These are phyloP conservation scores for Leptinotarsa defecta DNA, from an alignment of 1,140 invertebrate species.

Conservation along the genomic window DNA sequence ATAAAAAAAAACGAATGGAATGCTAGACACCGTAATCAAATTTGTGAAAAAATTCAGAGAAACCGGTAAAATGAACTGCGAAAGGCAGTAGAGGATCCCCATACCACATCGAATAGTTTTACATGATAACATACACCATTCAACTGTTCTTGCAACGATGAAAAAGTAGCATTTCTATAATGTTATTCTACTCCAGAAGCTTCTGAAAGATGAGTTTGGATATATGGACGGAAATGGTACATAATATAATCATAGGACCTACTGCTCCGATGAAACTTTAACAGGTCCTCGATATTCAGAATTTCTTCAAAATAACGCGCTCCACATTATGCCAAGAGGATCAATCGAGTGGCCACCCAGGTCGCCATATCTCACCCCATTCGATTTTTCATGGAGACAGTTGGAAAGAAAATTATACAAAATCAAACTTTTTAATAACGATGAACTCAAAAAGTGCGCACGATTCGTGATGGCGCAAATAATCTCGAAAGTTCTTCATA, in stretches of 20 bases:
- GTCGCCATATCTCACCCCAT: neutral
- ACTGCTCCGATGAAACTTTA: neutral
- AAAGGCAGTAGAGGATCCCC: neutral
- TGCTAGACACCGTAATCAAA: neutral
- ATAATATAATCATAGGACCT: neutral
- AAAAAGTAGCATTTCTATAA: neutral
- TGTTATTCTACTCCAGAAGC: neutral
- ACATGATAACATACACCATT: too few species aligned
- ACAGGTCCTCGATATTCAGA: neutral
- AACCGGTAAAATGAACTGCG: neutral
- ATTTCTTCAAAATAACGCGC: constrained; percentile 9
- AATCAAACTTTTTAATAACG: neutral
- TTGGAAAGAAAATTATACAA: constrained; percentile 2
- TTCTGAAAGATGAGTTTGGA: neutral
- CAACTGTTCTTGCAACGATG: neutral
- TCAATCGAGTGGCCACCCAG: neutral
- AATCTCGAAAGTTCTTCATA: neutral
- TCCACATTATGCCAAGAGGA: neutral
- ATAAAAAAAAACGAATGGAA: too few species aligned
- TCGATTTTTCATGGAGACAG: neutral
- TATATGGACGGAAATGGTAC: neutral
- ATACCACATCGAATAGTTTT: neutral
- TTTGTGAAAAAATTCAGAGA: neutral
- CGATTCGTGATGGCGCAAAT: neutral
- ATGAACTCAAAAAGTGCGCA: neutral